Evolutionary conservation across 2,888 invertebrate genomes (phyloP).

Genomic region (Tricholauxania praeusta): DNA sequence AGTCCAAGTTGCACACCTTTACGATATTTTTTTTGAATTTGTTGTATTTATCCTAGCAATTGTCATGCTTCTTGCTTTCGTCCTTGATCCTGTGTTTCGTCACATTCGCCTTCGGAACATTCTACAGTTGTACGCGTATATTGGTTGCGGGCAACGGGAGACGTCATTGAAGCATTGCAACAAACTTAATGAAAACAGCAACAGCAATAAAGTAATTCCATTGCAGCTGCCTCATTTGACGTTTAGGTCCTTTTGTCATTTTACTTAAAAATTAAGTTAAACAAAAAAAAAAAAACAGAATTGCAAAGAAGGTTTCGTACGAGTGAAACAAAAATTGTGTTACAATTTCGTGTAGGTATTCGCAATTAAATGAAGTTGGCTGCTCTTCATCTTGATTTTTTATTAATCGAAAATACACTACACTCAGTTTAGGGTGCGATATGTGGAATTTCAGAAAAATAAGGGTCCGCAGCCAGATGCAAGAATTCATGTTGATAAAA

Average conservation of each 20-base stretch:
- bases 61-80: slow-evolving; percentile 46
- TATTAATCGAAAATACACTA: too few species aligned
- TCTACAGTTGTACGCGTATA: not conserved
- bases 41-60: not conserved
- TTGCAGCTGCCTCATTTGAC: slow-evolving; percentile 60
- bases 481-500: too few species aligned
- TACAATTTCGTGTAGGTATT: too few species aligned
- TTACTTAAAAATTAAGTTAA: slow-evolving; percentile 32
- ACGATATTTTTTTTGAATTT: not conserved
- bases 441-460: too few species aligned
- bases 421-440: too few species aligned
- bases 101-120: slow-evolving; percentile 31
- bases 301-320: not conserved
- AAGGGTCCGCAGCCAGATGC: too few species aligned
- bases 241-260: slow-evolving; percentile 37
- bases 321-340: not conserved
- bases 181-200: slow-evolving; percentile 7
- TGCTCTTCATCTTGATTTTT: not conserved
- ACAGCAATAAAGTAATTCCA: slow-evolving; percentile 53
- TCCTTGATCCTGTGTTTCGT: slow-evolving; percentile 61
- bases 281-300: slow-evolving; percentile 26
- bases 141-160: not conserved
- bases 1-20: not conserved
- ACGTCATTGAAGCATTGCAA: slow-evolving; percentile 18
- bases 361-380: not conserved